phyloP scores from a whole-genome alignment of 1,140 invertebrate species.

The Ceratosolen fusciceps region DNA sequence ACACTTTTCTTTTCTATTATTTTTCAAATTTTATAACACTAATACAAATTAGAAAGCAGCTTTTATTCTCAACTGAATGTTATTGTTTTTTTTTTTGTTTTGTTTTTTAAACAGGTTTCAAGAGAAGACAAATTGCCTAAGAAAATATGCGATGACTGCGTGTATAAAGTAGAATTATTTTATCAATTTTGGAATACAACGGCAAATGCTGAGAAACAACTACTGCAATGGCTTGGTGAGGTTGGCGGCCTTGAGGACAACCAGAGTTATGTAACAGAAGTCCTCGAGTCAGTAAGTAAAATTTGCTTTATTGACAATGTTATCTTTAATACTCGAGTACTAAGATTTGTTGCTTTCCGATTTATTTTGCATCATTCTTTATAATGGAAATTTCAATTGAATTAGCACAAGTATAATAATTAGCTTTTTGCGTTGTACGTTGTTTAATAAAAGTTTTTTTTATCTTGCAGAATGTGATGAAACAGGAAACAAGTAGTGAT shows the following conservation, averaged over 20 bases:
- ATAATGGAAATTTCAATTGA: too few species aligned
- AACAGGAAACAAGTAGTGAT: conserved; percentile 63
- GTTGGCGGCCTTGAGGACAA: conserved; percentile 68
- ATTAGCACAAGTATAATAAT: not conserved
- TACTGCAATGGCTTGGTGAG: conserved; percentile 72
- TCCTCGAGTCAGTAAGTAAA: conserved; percentile 61
- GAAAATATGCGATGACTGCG: conserved; percentile 75
- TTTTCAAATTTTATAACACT: conserved; percentile 24
- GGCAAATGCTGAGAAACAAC: conserved; percentile 73
- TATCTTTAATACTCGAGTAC: not conserved
- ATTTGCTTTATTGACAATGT: not conserved
- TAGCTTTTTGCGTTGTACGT: not conserved
- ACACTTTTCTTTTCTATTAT: conserved; percentile 22
- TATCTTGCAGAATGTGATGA: conserved; percentile 63
- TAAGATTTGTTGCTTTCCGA: not conserved
- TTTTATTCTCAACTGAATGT: not conserved
- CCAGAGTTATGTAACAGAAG: conserved; percentile 63
- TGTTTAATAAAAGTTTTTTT: not conserved
- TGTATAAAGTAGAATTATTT: conserved; percentile 75
- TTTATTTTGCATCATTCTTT: not conserved
- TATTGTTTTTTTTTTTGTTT: not conserved
- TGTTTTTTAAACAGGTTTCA: conserved; percentile 65
- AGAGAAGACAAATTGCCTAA: conserved; percentile 75
- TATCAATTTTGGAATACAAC: conserved; percentile 76
- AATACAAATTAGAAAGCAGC: too few species aligned